phyloP scores from a whole-genome alignment of 2,888 invertebrate genomes.

The Stenolophus ochropezus region DNA sequence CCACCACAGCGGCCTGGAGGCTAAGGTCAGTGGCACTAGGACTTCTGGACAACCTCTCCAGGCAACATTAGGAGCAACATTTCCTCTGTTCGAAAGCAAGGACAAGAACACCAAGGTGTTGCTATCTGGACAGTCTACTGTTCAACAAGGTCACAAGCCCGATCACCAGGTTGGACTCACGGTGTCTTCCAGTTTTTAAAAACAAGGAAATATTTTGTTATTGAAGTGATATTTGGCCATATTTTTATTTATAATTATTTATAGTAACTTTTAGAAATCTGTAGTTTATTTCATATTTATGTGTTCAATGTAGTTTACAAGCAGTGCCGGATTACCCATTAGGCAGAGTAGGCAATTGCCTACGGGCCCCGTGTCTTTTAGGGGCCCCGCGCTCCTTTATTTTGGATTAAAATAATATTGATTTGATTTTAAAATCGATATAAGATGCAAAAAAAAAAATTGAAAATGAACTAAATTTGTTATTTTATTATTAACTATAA shows the following conservation, averaged over 20 bases:
- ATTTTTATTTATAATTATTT: background rate
- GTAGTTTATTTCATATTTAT: background rate
- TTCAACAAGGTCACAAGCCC: background rate
- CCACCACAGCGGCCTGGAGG: background rate
- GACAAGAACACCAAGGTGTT: background rate
- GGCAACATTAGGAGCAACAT: background rate
- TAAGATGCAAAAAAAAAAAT: no score
- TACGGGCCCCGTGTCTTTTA: no score
- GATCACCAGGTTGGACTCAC: constrained; percentile 8
- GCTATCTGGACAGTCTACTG: background rate
- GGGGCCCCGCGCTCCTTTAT: no score
- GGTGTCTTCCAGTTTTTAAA: background rate
- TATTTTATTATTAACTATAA: no score
- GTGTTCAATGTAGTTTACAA: no score
- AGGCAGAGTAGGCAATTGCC: no score
- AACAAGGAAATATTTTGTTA: background rate
- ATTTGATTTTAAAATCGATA: no score
- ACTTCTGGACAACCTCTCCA: background rate
- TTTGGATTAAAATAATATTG: no score
- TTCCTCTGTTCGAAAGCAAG: background rate
- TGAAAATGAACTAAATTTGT: no score
- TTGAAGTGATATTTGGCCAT: background rate
- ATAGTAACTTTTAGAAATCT: background rate
- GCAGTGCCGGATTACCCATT: no score
- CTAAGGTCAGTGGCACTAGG: background rate